A percentile compares a stretch with the other conserved stretches of the same genome.
phyloP scores from a whole-genome alignment of 2,888 invertebrate species.

The Phragmatobia fuliginosa region DNA sequence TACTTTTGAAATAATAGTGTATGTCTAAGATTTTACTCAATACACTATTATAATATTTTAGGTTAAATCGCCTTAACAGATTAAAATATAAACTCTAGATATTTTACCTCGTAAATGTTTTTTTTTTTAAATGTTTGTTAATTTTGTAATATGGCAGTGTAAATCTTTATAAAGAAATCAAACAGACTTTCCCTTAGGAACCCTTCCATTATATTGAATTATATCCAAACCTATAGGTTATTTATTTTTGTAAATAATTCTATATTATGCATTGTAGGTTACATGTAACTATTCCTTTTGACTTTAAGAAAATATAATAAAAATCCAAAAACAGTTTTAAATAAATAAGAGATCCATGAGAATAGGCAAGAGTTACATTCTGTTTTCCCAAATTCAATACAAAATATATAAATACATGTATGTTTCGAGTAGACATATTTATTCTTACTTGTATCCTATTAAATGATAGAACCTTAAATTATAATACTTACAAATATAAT shows the following conservation, averaged over 20 bases:
- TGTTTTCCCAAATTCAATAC: constrained; percentile 5
- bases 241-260: not conserved
- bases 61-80: no score
- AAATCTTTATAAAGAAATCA: no score
- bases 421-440: not conserved
- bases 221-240: not conserved
- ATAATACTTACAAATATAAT: constrained; percentile 10
- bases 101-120: no score
- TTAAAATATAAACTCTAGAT: no score
- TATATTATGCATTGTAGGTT: not conserved
- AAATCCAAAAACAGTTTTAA: not conserved
- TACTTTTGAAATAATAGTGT: no score
- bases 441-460: constrained; percentile 2
- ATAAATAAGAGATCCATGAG: constrained; percentile 9
- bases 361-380: constrained; percentile 10
- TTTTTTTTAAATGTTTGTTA: not conserved
- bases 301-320: not conserved
- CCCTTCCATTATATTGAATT: not conserved
- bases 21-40: no score
- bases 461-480: constrained; percentile 12
- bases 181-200: not conserved
- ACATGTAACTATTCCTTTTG: not conserved
- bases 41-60: no score
- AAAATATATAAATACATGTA: not conserved
- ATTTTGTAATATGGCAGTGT: not conserved